Base-by-base conservation (phyloP, 2,797 vertebrate species). In the Novumbra hubbsi region DNA sequence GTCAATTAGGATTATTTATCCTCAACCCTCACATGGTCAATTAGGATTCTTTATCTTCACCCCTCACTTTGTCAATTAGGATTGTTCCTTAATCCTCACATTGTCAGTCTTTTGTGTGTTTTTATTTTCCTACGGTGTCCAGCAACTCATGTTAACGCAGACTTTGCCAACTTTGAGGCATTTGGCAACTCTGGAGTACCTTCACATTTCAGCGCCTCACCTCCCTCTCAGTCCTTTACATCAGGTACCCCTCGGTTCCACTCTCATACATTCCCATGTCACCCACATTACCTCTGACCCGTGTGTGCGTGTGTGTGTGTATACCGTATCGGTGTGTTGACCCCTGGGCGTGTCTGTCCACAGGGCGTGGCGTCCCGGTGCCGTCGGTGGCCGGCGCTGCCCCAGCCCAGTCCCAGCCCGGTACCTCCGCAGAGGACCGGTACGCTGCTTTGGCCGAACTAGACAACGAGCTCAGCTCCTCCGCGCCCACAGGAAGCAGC, bases 121-220 rank as follows among this genome's bases (percentile, higher is more conserved):
- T 86, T 19, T 75, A 81, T 81, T 77, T 91, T 90, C 95, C 90
- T 93, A 63, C 93, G 86, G 92, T 85, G 89, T 92, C 91, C 91
- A 95, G 94, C 95, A 94, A 95, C 95, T 94, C 96, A 96, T 92
- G 96, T 92, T 94, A 95, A 94, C 88, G 93, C 95, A 94, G 96
- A 97, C 93, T 99, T 99, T 98, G 97, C 96, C 95, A 97, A 98
- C 93, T 99, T 99, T 96, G 97, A 97, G 92, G 96, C 96, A 89
- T 99, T 99, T 95, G 96, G 96, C 95, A 97, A 96, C 91, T 94
- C 95, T 94, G 91, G 93, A 95, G 96, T 94, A 90, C 92, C 94
- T 87, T 96, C 95, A 94, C 95, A 96, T 94, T 96, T 96, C 93
- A 95, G 96, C 95, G 95, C 96, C 89, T 95, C 97, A 91, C 95